phyloP scores from a whole-genome alignment of 2,888 invertebrate genomes.

The Drosophila hamatofila region DNA sequence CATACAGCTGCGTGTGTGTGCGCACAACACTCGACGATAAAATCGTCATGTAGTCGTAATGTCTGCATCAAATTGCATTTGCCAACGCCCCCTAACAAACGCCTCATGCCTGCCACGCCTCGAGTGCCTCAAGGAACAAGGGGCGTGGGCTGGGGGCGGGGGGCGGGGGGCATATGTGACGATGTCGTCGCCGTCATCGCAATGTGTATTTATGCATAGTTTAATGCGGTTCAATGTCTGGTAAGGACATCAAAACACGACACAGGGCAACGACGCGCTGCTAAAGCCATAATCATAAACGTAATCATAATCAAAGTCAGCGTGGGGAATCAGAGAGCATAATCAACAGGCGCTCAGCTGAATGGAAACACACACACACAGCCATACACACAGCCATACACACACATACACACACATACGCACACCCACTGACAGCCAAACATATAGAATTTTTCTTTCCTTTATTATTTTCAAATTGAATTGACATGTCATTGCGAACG shows the following conservation, averaged over 20 bases:
- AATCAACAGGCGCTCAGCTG: constrained; percentile 65
- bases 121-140: constrained; percentile 37
- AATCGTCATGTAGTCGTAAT: constrained; percentile 82
- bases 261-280: constrained; percentile 53
- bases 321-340: constrained; percentile 54
- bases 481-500: constrained; percentile 70
- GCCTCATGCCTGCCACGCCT: constrained; percentile 27
- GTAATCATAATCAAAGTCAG: constrained; percentile 44
- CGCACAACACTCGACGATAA: constrained; percentile 79
- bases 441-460: constrained; percentile 18
- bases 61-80: constrained; percentile 81
- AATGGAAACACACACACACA: constrained; percentile 23
- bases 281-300: constrained; percentile 58
- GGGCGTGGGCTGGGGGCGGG: background rate
- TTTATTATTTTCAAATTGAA: constrained; percentile 80
- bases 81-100: constrained; percentile 44
- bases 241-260: constrained; percentile 80
- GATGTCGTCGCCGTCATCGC: constrained; percentile 53
- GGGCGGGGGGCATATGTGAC: constrained; percentile 48
- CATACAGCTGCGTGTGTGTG: constrained; percentile 28
- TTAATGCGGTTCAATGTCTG: constrained; percentile 82
- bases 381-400: background rate
- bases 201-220: constrained; percentile 81
- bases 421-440: too few species aligned
- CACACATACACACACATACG: background rate